These are phyloP conservation scores for Enteromius afrohamiltoni DNA, from an alignment of 2,797 vertebrate genomes.

Conservation along the genomic window DNA sequence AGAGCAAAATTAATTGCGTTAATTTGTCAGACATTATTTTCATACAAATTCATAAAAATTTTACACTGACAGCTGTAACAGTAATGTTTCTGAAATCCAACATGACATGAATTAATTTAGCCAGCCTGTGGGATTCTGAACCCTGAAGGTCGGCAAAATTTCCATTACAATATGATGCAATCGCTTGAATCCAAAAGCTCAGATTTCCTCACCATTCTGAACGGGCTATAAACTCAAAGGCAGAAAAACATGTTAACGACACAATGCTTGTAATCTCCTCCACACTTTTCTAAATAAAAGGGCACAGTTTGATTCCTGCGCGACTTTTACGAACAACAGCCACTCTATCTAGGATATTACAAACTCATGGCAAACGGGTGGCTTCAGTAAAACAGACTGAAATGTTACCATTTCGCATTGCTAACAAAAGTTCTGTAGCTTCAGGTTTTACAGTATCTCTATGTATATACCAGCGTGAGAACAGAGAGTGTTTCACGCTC, in stretches of 20 bases:
- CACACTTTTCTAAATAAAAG: not conserved
- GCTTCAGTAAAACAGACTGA: not conserved
- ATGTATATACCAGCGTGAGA: not conserved
- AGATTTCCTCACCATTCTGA: not conserved
- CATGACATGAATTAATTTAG: conserved; percentile 7
- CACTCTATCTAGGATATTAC: not conserved
- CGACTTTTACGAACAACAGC: not conserved
- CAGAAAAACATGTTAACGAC: conserved; percentile 15
- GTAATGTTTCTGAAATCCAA: not conserved
- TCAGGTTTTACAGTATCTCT: not conserved
- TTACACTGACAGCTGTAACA: not conserved
- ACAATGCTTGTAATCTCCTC: conserved; percentile 26
- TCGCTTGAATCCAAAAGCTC: conserved; percentile 21
- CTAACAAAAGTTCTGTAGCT: conserved; percentile 14
- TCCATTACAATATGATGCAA: conserved; percentile 14
- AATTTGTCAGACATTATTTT: not conserved
- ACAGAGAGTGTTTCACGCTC: conserved; percentile 3
- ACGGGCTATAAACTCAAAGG: conserved; percentile 5
- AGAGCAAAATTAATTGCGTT: not conserved
- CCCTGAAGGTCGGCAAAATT: not conserved
- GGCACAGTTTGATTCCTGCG: conserved; percentile 2
- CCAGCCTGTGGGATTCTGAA: not conserved
- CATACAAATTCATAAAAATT: not conserved
- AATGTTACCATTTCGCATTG: not conserved
- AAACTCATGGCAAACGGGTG: not conserved